Conservation (phyloP, 2,888 invertebrate species). For the Sesia apiformis region DNA sequence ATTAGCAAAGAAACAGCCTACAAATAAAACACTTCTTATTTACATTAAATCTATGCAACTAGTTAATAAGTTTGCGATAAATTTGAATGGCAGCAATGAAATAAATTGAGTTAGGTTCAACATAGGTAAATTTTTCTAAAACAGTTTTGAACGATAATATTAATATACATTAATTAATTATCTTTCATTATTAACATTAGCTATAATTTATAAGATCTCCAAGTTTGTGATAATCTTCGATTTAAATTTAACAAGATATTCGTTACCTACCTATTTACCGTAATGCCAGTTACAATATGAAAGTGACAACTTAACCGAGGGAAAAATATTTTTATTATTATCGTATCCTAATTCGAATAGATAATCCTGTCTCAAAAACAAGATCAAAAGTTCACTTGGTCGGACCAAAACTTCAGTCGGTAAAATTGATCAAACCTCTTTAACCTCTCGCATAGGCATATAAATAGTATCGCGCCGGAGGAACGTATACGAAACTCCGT, state of each 20-base stretch:
- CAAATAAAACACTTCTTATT: conserved; percentile 54
- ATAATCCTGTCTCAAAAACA: conserved; percentile 63
- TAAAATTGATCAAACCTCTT: conserved; percentile 63
- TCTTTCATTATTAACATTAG: conserved; percentile 70
- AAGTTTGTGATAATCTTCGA: conserved; percentile 65
- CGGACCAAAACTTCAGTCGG: conserved; percentile 74
- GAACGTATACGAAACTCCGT: background rate
- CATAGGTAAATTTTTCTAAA: conserved; percentile 75
- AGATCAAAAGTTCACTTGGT: conserved; percentile 72
- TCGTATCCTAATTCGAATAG: conserved; percentile 59
- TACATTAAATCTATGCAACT: conserved; percentile 61
- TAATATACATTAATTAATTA: conserved; percentile 54
- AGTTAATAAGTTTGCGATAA: conserved; percentile 54
- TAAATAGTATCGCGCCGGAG: conserved; percentile 9
- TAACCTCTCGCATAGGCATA: conserved; percentile 27
- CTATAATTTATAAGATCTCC: conserved; percentile 70
- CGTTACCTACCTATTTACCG: conserved; percentile 66
- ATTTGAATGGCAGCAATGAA: conserved; percentile 46
- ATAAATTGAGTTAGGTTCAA: conserved; percentile 63
- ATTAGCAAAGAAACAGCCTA: conserved; percentile 53
- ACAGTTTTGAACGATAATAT: conserved; percentile 63
- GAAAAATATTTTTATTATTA: conserved; percentile 47
- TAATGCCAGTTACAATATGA: conserved; percentile 45
- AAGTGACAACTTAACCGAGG: conserved; percentile 51
- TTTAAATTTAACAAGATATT: conserved; percentile 71